phyloP scores from a whole-genome alignment of 2,113 vertebrate species.

The Turdus rufiventris region DNA sequence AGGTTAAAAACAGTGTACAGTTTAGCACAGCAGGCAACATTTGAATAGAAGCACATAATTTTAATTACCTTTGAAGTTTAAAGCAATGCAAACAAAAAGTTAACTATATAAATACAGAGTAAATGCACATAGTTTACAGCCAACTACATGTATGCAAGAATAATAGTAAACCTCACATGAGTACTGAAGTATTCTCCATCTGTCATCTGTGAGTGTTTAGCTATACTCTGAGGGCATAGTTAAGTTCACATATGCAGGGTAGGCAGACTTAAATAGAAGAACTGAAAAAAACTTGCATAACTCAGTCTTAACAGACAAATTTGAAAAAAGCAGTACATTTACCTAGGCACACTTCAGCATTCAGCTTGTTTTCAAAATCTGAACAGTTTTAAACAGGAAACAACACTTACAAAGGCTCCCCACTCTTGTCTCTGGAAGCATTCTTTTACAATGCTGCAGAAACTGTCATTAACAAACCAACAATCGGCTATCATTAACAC shows the following conservation, averaged over 20 bases:
- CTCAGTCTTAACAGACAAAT: not conserved
- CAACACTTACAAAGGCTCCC: slow-evolving; percentile 11
- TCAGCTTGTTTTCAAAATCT: slow-evolving; percentile 5
- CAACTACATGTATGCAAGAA: slow-evolving; percentile 62
- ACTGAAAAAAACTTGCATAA: not conserved
- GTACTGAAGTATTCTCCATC: slow-evolving; percentile 2
- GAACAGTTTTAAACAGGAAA: slow-evolving; percentile 10
- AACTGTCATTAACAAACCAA: not conserved
- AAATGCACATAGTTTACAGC: slow-evolving; percentile 73
- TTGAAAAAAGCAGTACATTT: not conserved
- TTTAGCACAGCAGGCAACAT: slow-evolving; percentile 1
- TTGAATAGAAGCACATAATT: slow-evolving; percentile 53
- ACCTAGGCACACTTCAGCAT: slow-evolving; percentile 26
- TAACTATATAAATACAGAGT: slow-evolving; percentile 70
- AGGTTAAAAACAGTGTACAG: not conserved
- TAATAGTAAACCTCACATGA: slow-evolving; percentile 64
- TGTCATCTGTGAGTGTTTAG: slow-evolving; percentile 26
- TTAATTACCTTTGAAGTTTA: slow-evolving; percentile 69
- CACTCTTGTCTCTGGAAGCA: slow-evolving; percentile 18
- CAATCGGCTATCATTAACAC: not conserved
- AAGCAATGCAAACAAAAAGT: slow-evolving; percentile 67
- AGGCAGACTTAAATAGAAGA: slow-evolving; percentile 51
- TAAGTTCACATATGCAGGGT: slow-evolving; percentile 70
- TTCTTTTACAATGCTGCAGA: slow-evolving; percentile 3
- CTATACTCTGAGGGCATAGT: slow-evolving; percentile 30